A percentile compares a stretch with the other conserved stretches of the same genome.
Evolutionary conservation across 2,888 invertebrate species (phyloP).

Genomic region (Esperia sulphurella): DNA sequence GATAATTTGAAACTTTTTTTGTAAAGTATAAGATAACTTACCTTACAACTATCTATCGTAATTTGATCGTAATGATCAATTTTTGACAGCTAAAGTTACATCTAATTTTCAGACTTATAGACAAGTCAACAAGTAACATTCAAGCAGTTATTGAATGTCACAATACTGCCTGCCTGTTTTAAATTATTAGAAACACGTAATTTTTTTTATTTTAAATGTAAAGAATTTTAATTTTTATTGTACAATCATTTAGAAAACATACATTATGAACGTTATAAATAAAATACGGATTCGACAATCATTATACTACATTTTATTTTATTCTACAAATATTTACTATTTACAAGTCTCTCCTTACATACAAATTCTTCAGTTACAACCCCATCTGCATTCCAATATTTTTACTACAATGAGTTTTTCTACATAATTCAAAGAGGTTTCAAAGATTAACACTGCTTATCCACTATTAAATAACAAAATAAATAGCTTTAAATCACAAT

Average conservation of each 20-base stretch:
- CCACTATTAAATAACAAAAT: slow-evolving; percentile 59
- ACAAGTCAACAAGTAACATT: slow-evolving; percentile 33
- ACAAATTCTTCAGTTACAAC: slow-evolving; percentile 26
- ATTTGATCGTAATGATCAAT: no score
- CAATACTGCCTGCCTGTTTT: slow-evolving; percentile 28
- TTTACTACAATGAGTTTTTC: not conserved
- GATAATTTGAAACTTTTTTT: no score
- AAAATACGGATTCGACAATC: slow-evolving; percentile 56
- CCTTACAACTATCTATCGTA: no score
- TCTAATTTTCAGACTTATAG: slow-evolving; percentile 46
- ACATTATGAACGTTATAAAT: slow-evolving; percentile 22
- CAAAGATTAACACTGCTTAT: slow-evolving; percentile 44
- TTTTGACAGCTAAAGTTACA: not conserved
- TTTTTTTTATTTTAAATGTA: no score
- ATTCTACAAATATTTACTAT: slow-evolving; percentile 61
- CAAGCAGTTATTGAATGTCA: slow-evolving; percentile 26
- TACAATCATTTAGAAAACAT: not conserved
- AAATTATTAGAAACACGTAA: slow-evolving; percentile 26
- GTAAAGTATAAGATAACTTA: no score
- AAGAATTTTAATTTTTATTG: no score
- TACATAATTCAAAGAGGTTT: slow-evolving; percentile 7
- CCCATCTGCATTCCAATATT: slow-evolving; percentile 26
- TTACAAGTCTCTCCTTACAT: slow-evolving; percentile 59
- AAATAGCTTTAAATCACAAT: slow-evolving; percentile 62
- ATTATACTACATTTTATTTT: slow-evolving; percentile 70